Percentiles rank a stretch among this genome's conserved stretches.
phyloP scores from a whole-genome alignment of 1,140 invertebrate species.

The Musca domestica region DNA sequence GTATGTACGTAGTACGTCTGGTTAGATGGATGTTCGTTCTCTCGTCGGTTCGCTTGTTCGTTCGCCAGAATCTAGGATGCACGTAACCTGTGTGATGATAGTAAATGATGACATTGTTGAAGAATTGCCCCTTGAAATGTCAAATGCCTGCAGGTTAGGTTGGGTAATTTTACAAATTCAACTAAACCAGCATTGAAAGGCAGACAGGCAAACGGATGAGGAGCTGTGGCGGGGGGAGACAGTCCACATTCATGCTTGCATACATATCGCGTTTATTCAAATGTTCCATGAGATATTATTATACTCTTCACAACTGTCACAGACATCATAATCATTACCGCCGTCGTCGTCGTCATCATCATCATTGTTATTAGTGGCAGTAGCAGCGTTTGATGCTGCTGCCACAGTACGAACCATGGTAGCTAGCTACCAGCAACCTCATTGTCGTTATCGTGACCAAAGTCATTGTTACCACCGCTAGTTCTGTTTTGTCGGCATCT shows the following conservation, averaged over 20 bases:
- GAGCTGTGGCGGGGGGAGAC: no score
- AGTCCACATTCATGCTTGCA: no score
- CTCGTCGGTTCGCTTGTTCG: no score
- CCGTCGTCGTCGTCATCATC: neutral
- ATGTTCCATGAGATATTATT: neutral
- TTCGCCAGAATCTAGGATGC: no score
- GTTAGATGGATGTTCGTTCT: neutral
- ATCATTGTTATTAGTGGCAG: neutral
- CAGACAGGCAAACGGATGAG: no score
- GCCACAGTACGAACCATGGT: no score
- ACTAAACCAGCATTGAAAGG: neutral
- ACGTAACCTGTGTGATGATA: constrained; percentile 1
- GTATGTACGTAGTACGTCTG: neutral
- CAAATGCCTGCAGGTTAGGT: constrained; percentile 18
- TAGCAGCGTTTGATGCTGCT: neutral
- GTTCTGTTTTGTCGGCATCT: neutral
- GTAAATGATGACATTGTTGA: constrained; percentile 22
- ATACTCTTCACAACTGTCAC: neutral
- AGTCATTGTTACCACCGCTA: constrained; percentile 7
- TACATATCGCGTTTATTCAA: no score
- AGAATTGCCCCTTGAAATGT: constrained; percentile 22
- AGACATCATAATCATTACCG: constrained; percentile 3
- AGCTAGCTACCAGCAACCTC: no score
- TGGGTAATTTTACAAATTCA: constrained; percentile 17
- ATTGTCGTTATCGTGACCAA: constrained; percentile 8